Percentiles rank a stretch among this genome's conserved stretches.
phyloP scores from a whole-genome alignment of 1,140 invertebrate genomes.

The Eciton burchellii region DNA sequence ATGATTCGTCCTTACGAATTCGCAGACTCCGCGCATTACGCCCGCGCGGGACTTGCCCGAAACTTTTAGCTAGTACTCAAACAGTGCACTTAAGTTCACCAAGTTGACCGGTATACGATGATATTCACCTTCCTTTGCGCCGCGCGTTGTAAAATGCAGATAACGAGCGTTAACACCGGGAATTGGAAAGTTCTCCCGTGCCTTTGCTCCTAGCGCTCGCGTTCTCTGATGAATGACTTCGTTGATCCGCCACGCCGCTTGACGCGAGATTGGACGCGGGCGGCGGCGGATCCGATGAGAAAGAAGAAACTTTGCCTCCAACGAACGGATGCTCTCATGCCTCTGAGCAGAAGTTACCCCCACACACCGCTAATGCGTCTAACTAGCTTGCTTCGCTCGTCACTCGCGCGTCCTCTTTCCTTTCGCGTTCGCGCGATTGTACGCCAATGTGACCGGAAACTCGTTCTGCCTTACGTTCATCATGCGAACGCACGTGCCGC shows the following conservation, averaged over 20 bases:
- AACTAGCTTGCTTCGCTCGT: constrained; percentile 70
- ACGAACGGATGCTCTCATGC: constrained; percentile 37
- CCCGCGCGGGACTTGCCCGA: too few species aligned
- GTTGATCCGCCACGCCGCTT: constrained; percentile 38
- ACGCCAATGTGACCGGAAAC: constrained; percentile 21
- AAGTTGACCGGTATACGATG: constrained; percentile 9
- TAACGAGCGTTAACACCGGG: constrained; percentile 47
- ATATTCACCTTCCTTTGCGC: constrained; percentile 22
- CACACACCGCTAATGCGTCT: constrained; percentile 68
- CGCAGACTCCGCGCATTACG: too few species aligned
- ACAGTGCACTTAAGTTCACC: background rate
- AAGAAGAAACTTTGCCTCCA: constrained; percentile 49
- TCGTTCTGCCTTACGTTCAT: constrained; percentile 29
- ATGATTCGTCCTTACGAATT: too few species aligned
- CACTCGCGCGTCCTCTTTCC: constrained; percentile 31
- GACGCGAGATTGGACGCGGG: constrained; percentile 29
- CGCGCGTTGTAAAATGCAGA: constrained; percentile 41
- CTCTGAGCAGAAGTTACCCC: constrained; percentile 63
- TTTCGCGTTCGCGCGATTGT: background rate
- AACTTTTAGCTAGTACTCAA: constrained; percentile 3
- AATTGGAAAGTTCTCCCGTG: constrained; percentile 50
- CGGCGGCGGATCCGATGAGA: constrained; percentile 22
- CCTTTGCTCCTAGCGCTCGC: constrained; percentile 21
- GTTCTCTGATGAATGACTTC: constrained; percentile 47
- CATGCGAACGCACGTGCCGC: constrained; percentile 26